These are phyloP conservation scores for Schizopygopsis malacanthus DNA, from an alignment of 2,797 vertebrate species.

Conservation along the genomic window DNA sequence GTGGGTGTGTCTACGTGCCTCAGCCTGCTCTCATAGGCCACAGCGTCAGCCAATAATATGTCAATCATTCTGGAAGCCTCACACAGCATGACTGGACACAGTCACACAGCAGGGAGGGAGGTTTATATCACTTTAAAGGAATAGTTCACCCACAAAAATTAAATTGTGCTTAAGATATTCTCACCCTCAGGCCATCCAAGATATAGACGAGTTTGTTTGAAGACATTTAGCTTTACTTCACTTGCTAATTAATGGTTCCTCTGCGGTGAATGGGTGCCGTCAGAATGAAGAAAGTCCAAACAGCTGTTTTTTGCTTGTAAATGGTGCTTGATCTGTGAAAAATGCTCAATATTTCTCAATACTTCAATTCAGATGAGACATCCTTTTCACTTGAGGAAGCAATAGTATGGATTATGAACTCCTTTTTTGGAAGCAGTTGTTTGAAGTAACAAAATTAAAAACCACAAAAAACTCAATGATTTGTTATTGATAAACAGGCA, in stretches of 20 bases:
- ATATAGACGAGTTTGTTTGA: not conserved
- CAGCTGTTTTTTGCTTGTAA: not conserved
- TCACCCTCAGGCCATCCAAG: not conserved
- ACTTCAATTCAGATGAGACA: not conserved
- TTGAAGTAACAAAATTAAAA: not conserved
- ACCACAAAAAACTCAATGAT: not conserved
- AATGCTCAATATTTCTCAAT: not conserved
- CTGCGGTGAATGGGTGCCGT: not conserved
- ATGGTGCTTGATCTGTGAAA: not conserved
- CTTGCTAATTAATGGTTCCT: not conserved
- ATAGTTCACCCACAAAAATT: not conserved
- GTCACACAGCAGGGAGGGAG: not conserved
- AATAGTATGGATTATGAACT: not conserved
- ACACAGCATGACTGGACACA: not conserved
- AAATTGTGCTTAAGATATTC: not conserved
- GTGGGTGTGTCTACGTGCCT: slow-evolving; percentile 25
- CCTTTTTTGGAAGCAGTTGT: not conserved
- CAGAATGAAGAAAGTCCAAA: not conserved
- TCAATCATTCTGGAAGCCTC: slow-evolving; percentile 5
- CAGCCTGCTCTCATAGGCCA: slow-evolving; percentile 25
- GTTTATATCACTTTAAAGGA: not conserved
- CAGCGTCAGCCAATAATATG: not conserved
- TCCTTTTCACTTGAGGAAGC: not conserved
- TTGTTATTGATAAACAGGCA: not conserved
- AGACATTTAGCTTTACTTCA: not conserved